Conservation (phyloP, 1,140 invertebrate species). For the Eurosta solidaginis region DNA sequence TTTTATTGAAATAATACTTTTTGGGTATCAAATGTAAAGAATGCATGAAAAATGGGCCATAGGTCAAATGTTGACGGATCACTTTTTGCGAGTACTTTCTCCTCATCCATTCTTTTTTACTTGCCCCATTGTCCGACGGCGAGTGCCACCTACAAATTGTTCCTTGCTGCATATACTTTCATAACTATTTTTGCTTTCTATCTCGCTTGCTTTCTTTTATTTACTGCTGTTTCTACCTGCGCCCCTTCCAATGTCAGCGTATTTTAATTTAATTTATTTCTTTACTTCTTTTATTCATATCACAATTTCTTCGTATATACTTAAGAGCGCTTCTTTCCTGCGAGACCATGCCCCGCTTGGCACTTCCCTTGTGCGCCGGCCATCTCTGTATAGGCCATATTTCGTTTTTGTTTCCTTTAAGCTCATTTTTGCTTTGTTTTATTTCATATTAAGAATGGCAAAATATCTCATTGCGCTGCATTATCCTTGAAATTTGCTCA, state of each 20-base stretch:
- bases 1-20: no score
- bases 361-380: neutral
- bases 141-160: no score
- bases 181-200: neutral
- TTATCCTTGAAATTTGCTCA: constrained; percentile 4
- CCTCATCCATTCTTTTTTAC: no score
- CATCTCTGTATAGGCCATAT: neutral
- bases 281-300: neutral
- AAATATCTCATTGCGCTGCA: neutral
- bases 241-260: neutral
- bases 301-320: neutral
- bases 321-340: neutral
- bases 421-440: neutral
- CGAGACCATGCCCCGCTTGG: neutral
- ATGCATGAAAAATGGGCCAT: no score
- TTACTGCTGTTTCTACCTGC: neutral
- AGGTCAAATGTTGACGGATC: no score
- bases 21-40: no score
- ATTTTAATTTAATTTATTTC: constrained; percentile 17
- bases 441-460: neutral
- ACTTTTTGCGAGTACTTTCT: no score
- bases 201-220: no score
- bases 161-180: neutral
- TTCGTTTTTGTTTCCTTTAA: neutral
- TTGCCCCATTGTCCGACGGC: no score